These are phyloP conservation scores for Pachyramphus minor DNA, from an alignment of 2,113 vertebrate genomes.

Conservation along the genomic window DNA sequence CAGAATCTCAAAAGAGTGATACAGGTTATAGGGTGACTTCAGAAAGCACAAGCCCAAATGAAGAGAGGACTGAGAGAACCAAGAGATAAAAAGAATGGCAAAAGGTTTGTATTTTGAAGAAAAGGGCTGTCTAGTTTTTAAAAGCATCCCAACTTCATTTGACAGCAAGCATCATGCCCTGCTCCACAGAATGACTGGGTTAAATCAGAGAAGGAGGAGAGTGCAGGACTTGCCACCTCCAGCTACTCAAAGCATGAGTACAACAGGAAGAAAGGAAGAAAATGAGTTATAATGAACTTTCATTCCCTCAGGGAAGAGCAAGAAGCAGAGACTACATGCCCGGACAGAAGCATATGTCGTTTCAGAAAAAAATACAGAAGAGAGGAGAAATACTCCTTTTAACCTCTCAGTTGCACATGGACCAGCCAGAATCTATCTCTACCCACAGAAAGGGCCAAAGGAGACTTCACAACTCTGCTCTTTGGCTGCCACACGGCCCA, in stretches of 20 bases:
- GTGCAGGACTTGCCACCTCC: neutral
- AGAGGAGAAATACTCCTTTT: neutral
- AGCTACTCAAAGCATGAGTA: neutral
- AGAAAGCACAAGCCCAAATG: neutral
- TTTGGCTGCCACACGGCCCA: neutral
- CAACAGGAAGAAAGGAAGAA: neutral
- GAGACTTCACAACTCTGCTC: neutral
- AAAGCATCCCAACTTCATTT: neutral
- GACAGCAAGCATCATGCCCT: neutral
- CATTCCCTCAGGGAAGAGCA: neutral
- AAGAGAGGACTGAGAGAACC: neutral
- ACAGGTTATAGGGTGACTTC: constrained; percentile 1
- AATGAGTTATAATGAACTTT: neutral
- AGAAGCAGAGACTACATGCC: neutral
- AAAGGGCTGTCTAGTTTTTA: neutral
- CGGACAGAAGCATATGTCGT: neutral
- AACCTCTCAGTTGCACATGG: neutral
- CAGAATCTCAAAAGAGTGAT: constrained; percentile 25
- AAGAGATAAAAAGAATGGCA: neutral
- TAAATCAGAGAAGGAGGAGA: neutral
- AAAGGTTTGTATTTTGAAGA: neutral
- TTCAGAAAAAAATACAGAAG: neutral
- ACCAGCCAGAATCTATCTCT: neutral
- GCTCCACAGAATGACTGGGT: neutral
- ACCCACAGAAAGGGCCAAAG: neutral